phyloP scores from a whole-genome alignment of 2,797 vertebrate species.

The Sebastes nivosus region DNA sequence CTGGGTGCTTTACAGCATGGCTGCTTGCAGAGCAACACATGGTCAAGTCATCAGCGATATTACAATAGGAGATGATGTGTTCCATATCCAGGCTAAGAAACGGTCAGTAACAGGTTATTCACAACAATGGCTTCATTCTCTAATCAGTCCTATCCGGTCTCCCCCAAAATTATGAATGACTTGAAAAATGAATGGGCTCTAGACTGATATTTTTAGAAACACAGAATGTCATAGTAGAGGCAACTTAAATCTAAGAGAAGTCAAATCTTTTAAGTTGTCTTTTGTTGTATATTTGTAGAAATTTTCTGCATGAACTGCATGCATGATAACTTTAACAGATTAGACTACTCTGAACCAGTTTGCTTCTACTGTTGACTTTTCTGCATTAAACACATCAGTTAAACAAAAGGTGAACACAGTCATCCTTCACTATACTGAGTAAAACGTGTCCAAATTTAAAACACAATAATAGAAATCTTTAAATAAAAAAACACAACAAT shows the following conservation, averaged over 20 bases:
- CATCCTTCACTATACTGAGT: not conserved
- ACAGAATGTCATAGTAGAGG: not conserved
- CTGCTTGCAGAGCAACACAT: slow-evolving; percentile 54
- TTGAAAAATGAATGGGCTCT: slow-evolving; percentile 42
- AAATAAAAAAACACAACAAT: not conserved
- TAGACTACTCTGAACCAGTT: not conserved
- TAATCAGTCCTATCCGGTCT: slow-evolving; percentile 69
- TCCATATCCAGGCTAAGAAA: slow-evolving; percentile 46
- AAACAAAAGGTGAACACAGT: not conserved
- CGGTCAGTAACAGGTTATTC: slow-evolving; percentile 35
- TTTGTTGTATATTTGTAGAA: not conserved
- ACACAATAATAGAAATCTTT: not conserved
- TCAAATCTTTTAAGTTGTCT: not conserved
- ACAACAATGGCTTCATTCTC: slow-evolving; percentile 63
- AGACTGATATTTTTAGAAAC: slow-evolving; percentile 9
- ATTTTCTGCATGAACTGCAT: not conserved
- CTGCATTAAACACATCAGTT: slow-evolving; percentile 1
- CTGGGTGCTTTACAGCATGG: slow-evolving; percentile 29
- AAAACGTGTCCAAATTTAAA: slow-evolving; percentile 1
- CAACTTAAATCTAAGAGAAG: not conserved
- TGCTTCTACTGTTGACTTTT: not conserved
- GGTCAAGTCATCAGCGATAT: slow-evolving; percentile 61
- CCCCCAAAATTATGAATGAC: slow-evolving; percentile 59
- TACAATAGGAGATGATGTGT: slow-evolving; percentile 53
- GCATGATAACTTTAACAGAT: not conserved